Base-by-base conservation (phyloP, 2,888 invertebrate genomes). In the Caenorhabditis afra region DNA sequence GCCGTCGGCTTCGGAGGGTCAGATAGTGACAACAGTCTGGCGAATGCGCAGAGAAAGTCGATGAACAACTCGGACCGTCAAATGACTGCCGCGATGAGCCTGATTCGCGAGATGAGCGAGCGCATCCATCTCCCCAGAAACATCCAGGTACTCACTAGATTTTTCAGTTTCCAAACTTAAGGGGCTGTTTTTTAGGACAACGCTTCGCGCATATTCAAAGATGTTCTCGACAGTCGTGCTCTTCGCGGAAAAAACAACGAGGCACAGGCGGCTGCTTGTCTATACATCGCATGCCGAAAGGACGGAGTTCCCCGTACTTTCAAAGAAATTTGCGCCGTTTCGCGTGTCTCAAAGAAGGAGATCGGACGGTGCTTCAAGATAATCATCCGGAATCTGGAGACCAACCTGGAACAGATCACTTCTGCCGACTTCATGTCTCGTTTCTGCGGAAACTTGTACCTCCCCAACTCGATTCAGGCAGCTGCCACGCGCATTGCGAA, bases 251-350 rank as follows among this genome's bases (percentile, higher is more conserved):
- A 85, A 50, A 85, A 85, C 61, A 78, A 80, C 47, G 84, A 84
- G 45, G 84, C 84, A 1, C 98, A 99, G 87, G 97, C 97, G 0
- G 97, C 99, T 0, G 98, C 99, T 0, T 99, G 98, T 91, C 93
- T 99, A 35, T 99, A 99, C 91, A 99, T 99, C 81, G 98, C 99
- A 0, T 99, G 99, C 90, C 93, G 99, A 1, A 97, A 99, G 90
- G 99, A 99, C 91, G 96, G 97, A 5, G 99, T 99, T 0, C 98
- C 99, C 0, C 93, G 99, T 85, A 98, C 99, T 12, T 99, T 99
- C 91, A 99, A 91, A 82, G 99, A 99, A 93, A 98, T 99, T 79
- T 99, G 98, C 91, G 98, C 98, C 0, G 96, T 98, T 61, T 97
- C 97, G 90, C 85, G 87, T 8, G 96, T 99, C 73, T 97, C 97